A percentile compares a stretch with the other conserved stretches of the same genome.
phyloP scores from a whole-genome alignment of 2,797 vertebrate genomes.

The Poeciliopsis turneri region DNA sequence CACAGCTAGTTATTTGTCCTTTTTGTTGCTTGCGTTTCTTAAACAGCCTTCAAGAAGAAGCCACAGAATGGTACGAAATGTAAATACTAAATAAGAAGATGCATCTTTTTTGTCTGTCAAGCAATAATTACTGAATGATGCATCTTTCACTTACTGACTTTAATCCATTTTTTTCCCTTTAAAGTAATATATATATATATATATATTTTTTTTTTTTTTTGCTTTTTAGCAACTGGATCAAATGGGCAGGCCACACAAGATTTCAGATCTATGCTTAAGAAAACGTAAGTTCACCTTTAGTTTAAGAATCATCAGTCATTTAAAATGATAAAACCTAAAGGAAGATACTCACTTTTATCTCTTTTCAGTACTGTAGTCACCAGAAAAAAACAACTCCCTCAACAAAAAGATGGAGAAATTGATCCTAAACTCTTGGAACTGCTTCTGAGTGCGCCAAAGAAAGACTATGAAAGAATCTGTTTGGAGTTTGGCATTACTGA shows the following conservation, averaged over 20 bases:
- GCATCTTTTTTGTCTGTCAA: neutral
- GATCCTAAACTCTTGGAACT: constrained; percentile 88
- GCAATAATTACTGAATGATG: neutral
- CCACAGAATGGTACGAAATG: constrained; percentile 61
- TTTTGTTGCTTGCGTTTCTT: constrained; percentile 24
- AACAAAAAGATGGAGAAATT: constrained; percentile 76
- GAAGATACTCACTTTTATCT: constrained; percentile 2
- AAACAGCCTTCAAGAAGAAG: constrained; percentile 83
- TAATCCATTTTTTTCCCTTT: neutral
- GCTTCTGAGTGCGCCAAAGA: constrained; percentile 84
- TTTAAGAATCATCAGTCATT: neutral
- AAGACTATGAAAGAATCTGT: constrained; percentile 92
- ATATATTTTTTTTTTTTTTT: too few species aligned
- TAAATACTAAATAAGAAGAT: neutral
- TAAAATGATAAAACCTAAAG: neutral
- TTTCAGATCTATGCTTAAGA: constrained; percentile 86
- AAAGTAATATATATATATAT: neutral
- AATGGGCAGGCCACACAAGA: constrained; percentile 72
- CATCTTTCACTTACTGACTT: neutral
- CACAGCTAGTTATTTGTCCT: neutral
- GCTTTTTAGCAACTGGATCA: constrained; percentile 23
- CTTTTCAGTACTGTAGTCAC: constrained; percentile 60
- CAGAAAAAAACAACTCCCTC: constrained; percentile 73
- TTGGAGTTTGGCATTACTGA: constrained; percentile 87
- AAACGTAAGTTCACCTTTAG: constrained; percentile 69